A percentile compares a stretch with the other conserved stretches of the same genome.
These are phyloP conservation scores for Philereme transversata DNA, from an alignment of 2,888 invertebrate genomes.

Conservation along the genomic window DNA sequence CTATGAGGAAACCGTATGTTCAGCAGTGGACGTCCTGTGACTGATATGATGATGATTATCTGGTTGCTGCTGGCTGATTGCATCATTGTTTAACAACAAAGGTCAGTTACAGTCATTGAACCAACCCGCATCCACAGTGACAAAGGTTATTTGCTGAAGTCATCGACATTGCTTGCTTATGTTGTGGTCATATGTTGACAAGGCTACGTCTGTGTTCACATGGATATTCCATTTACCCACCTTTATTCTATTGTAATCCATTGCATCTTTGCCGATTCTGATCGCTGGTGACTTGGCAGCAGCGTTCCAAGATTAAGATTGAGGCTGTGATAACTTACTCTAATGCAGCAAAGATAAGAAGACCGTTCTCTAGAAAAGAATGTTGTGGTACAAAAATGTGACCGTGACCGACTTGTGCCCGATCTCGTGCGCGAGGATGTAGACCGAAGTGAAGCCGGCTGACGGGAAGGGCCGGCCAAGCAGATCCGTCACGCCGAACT, in stretches of 20 bases:
- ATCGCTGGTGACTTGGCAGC: not conserved
- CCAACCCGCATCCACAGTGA: conserved; percentile 23
- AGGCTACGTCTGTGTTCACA: not conserved
- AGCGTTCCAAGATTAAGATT: not conserved
- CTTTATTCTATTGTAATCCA: not conserved
- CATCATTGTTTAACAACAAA: conserved; percentile 1
- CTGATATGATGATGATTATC: conserved; percentile 1
- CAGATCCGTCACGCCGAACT: conserved; percentile 89
- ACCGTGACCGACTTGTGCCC: conserved; percentile 89
- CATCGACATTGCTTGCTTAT: conserved; percentile 16
- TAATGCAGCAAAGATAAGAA: not conserved
- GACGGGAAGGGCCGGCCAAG: conserved; percentile 92
- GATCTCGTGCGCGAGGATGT: conserved; percentile 92
- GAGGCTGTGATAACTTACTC: not conserved
- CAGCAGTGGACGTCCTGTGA: no score
- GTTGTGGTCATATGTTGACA: conserved; percentile 3
- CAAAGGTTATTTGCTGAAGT: conserved; percentile 22
- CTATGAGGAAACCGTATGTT: no score
- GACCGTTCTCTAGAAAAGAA: conserved; percentile 5
- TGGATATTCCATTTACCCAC: not conserved
- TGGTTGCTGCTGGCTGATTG: not conserved
- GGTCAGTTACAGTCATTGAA: conserved; percentile 19
- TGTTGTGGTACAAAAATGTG: conserved; percentile 22
- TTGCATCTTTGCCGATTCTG: not conserved
- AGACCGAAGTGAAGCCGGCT: conserved; percentile 92